Evolutionary conservation across 30 jellyfish, hydroid and myxozoan species (phyloP).

Genomic region (Aurelia coerulea): DNA sequence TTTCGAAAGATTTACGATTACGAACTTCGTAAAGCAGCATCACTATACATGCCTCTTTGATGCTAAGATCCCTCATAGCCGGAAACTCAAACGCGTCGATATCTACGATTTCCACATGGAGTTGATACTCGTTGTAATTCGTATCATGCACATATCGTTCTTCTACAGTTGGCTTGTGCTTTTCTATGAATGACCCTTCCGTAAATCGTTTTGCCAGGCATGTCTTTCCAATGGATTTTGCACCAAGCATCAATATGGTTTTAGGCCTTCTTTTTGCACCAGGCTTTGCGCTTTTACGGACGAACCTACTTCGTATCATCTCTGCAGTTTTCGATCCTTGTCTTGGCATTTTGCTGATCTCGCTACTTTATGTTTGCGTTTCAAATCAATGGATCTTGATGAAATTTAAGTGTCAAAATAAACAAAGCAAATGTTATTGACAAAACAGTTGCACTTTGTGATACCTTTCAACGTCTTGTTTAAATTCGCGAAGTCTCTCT

Average conservation of each 20-base stretch:
- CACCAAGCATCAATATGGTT: constrained; percentile 36
- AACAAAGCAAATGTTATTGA: too few species aligned
- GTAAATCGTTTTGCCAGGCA: constrained; percentile 37
- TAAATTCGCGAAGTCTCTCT: too few species aligned
- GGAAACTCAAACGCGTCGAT: constrained; percentile 68
- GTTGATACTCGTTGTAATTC: not conserved
- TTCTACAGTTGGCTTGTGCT: constrained; percentile 47
- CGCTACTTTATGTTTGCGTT: too few species aligned
- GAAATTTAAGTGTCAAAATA: too few species aligned
- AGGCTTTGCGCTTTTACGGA: constrained; percentile 64
- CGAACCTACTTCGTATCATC: constrained; percentile 44
- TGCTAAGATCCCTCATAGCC: constrained; percentile 52
- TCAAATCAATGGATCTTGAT: too few species aligned
- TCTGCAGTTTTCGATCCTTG: constrained; percentile 21
- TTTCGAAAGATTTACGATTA: constrained; percentile 56
- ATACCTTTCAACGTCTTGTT: too few species aligned
- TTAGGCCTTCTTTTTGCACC: constrained; percentile 66
- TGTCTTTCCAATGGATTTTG: constrained; percentile 57
- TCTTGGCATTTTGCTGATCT: constrained; percentile 32
- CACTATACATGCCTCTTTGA: constrained; percentile 43
- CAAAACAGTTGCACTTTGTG: too few species aligned
- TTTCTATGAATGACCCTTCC: constrained; percentile 33
- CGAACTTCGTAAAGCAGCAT: constrained; percentile 50
- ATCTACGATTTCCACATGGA: constrained; percentile 48
- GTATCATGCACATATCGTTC: constrained; percentile 39